Base-by-base conservation (phyloP, 2,888 invertebrate species). In the Papilio gigon region DNA sequence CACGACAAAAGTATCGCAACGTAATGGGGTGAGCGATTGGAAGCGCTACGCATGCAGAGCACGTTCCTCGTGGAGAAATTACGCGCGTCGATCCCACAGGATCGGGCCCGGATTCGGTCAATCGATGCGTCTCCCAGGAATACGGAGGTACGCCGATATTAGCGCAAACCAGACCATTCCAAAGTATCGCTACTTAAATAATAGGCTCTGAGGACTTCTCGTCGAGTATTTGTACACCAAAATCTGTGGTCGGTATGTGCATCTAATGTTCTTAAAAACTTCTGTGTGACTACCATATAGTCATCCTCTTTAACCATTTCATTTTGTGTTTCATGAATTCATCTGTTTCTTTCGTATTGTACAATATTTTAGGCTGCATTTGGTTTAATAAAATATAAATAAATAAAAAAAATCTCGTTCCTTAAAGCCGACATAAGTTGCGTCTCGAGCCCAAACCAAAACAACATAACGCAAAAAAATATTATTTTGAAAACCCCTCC, bases 1-100 rank as follows among this genome's bases (percentile, higher is more conserved):
- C 50, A 14, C 30, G 59, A 53, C 17, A 63, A 65, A 70, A 75
- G 75, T 74, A 78, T 78, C 74, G 78, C 72, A 73, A 71, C 75
- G 75, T 77, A 77, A 78, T 78, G 76, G 78, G 75, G 78, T 75
- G 78, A 86, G 87, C 88, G 86, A 89, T 89, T 82, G 87, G 80
- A 78, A 74, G 78, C 75, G 76, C 75, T 84, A 79, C 81, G 84
- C 83, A 92, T 84, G 82, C 92, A 42, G 77, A 71, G 79, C 91
- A 90, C 91, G 92, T 91, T 81, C 73, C 81, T 80, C 78, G 81
- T 78, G 80, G 83, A 85, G 85, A 81, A 90, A 91, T 90, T 89
- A 91, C 90, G 89, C 87, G 83, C 78, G 78, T 81, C 84, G 84
- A 84, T 85, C 87, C 86, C 86, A 80, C 82, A 79, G 84, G 80